Evolutionary conservation across 2,113 vertebrate genomes (phyloP).

Genomic region (Paracanthobrama guichenoti): DNA sequence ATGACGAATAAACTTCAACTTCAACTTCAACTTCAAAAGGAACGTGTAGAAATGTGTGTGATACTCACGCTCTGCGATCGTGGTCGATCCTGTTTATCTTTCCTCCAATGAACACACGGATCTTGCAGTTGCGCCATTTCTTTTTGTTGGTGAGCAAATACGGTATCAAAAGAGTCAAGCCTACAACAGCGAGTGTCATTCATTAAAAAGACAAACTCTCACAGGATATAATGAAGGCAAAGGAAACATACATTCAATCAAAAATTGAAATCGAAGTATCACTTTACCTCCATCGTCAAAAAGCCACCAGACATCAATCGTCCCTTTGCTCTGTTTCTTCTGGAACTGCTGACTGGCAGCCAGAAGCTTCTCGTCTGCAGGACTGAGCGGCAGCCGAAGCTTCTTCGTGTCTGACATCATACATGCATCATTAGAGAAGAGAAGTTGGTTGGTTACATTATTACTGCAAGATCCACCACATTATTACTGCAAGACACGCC

Average conservation of each 20-base stretch:
- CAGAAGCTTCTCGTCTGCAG: slow-evolving; percentile 87
- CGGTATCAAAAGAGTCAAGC: slow-evolving; percentile 92
- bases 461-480: no score
- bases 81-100: slow-evolving; percentile 98
- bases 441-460: no score
- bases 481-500: no score
- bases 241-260: neutral
- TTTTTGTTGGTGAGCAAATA: slow-evolving; percentile 91
- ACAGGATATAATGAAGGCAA: neutral
- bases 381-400: slow-evolving; percentile 75
- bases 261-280: neutral
- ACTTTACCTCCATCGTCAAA: slow-evolving; percentile 94
- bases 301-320: slow-evolving; percentile 98
- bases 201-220: neutral
- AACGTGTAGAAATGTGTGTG: neutral
- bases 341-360: slow-evolving; percentile 90
- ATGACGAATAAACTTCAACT: no score
- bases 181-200: slow-evolving; percentile 59
- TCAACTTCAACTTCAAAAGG: no score
- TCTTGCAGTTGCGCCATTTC: slow-evolving; percentile 78
- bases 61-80: slow-evolving; percentile 93
- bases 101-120: slow-evolving; percentile 77
- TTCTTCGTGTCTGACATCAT: slow-evolving; percentile 78
- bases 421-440: neutral
- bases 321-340: slow-evolving; percentile 94